Evolutionary conservation across 2,888 invertebrate genomes (phyloP).

Genomic region (Andrena flavipes): DNA sequence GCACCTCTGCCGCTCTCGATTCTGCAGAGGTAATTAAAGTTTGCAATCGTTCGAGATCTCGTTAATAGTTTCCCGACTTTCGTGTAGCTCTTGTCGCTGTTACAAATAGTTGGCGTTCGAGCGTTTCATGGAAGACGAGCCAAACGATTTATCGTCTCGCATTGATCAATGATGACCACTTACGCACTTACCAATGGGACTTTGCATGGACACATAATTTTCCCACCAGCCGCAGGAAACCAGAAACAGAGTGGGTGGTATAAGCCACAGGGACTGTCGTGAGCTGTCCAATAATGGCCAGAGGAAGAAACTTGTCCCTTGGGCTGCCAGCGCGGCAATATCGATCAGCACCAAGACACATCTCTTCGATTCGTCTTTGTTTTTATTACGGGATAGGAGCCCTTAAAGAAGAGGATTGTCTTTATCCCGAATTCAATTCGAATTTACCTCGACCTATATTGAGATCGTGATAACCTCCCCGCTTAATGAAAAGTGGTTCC

Average conservation of each 20-base stretch:
- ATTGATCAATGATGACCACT: no score
- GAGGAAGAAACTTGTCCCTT: conserved; percentile 95
- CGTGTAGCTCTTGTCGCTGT: neutral
- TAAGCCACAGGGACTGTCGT: conserved; percentile 92
- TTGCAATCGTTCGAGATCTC: neutral
- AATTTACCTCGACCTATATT: neutral
- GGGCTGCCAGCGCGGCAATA: conserved; percentile 93
- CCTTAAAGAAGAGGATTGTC: conserved; percentile 84
- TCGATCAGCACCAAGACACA: conserved; percentile 93
- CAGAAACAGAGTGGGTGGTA: conserved; percentile 93
- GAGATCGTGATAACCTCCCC: neutral
- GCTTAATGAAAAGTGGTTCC: neutral
- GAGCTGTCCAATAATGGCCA: conserved; percentile 93
- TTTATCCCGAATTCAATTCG: neutral
- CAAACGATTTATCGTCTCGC: no score
- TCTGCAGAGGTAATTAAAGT: neutral
- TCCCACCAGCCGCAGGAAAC: conserved; percentile 99
- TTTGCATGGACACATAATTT: conserved; percentile 95
- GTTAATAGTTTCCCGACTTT: neutral
- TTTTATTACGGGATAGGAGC: conserved; percentile 92
- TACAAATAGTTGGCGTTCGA: neutral
- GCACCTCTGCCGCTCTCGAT: neutral
- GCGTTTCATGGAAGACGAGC: neutral
- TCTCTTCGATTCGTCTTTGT: conserved; percentile 89
- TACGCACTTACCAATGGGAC: conserved; percentile 89